Evolutionary conservation across 2,888 invertebrate genomes (phyloP), one percentile per base, ranked within the genome.

Genomic region (Lacanobia wlatinum): DNA sequence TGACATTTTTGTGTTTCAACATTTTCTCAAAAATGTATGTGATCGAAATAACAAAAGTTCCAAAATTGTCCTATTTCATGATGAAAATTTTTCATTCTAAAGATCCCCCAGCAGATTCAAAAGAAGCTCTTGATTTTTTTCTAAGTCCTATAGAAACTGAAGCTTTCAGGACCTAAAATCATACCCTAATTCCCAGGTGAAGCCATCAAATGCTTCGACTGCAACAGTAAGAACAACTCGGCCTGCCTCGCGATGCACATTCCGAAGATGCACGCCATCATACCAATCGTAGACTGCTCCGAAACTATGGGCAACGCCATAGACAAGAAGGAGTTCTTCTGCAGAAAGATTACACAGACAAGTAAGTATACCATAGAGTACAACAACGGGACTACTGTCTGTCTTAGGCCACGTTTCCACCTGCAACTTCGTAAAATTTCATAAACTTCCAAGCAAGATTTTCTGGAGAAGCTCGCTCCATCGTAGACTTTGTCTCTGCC

Each of bases 141-240:
- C 14, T 53, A 6, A 1, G 14, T 7, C 28, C 53, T 14, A 52
- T 7, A 52, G 12, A 23, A 21, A 16, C 16, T 7, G 14, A 55
- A 14, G 4, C 23, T 14, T 7, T 53, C 8, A 53, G 28, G 2
- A 40, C 14, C 10, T 34, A 0, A 28, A 2, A 12, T 23, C 1
- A 14, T 46, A 6, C 46, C 18, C 5, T 21, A 7, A 43, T 10
- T 63, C 23, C 7, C 91, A 97, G 97, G 94, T 82, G 89, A 93
- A 61, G 96, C 96, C 53, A 95, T 97, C 65, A 96, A 96, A 80
- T 98, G 98, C 86, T 98, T 97, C 91, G 97, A 97, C 84, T 98
- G 98, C 92, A 98, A 97, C 90, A 98, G 98, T 34, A 96, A 96
- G 50, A 96, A 97, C 78, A 96, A 98, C 89, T 96, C 96, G 1